Evolutionary conservation across 2,797 vertebrate species (phyloP), one percentile per base, ranked within the genome.

Genomic region (Vultur gryphus): DNA sequence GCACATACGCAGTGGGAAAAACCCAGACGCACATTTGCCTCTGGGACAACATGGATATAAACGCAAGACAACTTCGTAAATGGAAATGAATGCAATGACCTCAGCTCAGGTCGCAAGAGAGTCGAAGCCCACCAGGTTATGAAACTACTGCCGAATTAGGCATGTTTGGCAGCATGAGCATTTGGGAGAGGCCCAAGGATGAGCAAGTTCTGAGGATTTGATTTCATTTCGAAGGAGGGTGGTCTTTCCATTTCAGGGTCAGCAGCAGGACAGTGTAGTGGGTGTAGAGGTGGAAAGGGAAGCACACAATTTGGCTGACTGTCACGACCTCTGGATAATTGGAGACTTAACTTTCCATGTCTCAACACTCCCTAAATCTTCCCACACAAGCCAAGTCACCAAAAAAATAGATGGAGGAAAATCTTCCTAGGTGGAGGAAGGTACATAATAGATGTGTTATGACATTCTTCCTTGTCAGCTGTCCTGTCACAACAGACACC

Each of bases 31-130:
- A 76, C 80, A 79, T 71, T 92, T 59, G 81, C 90, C 84, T 96
- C 93, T 77, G 85, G 96, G 95, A 97, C 88, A 90, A 57, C 78
- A 51, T 6, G 79, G 59, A 87, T 90, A 94, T 87, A 88, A 95
- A 86, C 1, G 14, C 62, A 92, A 93, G 90, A 64, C 65, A 66
- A 85, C 69, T 97, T 97, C 29, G 87, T 96, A 97, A 94, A 95
- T 91, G 66, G 87, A 95, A 97, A 92, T 93, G 95, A 96, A 97
- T 96, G 87, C 29, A 79, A 77, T 97, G 97, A 98, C 91, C 95
- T 98, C 97, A 98, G 92, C 19, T 23, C 65, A 96, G 97, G 96
- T 97, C 97, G 54, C 96, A 89, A 84, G 85, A 95, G 97, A 97
- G 94, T 93, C 97, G 95, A 95, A 97, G 90, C 89, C 95, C 95